Evolutionary conservation across 2,113 vertebrate genomes (phyloP).

Genomic region (Puma concolor): DNA sequence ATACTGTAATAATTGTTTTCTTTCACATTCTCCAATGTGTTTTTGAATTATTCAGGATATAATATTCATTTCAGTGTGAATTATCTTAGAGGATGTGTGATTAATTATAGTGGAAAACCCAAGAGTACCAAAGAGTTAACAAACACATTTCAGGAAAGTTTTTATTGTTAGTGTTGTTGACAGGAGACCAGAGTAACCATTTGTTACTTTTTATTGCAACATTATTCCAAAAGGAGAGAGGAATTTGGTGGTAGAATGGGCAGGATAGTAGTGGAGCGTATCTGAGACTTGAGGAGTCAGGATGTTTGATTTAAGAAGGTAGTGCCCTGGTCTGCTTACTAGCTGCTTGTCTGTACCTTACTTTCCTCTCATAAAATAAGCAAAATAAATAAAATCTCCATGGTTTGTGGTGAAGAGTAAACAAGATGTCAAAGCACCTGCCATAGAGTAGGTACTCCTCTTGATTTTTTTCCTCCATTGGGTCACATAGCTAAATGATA

Average conservation of each 20-base stretch:
- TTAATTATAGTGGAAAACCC: neutral
- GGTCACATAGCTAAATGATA: neutral
- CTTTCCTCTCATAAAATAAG: neutral
- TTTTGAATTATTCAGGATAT: neutral
- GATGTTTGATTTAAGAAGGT: neutral
- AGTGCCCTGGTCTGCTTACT: neutral
- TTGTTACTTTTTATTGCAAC: neutral
- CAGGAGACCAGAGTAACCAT: neutral
- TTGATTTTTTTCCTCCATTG: neutral
- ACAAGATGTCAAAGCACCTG: neutral
- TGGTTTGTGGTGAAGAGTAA: neutral
- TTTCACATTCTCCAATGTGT: neutral
- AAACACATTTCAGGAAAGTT: neutral
- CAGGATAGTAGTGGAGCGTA: too few species aligned
- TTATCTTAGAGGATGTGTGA: neutral
- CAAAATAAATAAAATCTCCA: neutral
- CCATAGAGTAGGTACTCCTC: neutral
- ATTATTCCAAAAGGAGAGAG: neutral
- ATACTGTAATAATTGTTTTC: neutral
- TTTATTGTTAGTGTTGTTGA: neutral
- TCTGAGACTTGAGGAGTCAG: neutral
- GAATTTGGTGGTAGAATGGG: neutral
- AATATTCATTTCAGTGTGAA: conserved; percentile 27
- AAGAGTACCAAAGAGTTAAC: neutral
- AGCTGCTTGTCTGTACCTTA: neutral